Evolutionary conservation across 2,888 invertebrate species (phyloP).

Genomic region (Invenusta paracnida): DNA sequence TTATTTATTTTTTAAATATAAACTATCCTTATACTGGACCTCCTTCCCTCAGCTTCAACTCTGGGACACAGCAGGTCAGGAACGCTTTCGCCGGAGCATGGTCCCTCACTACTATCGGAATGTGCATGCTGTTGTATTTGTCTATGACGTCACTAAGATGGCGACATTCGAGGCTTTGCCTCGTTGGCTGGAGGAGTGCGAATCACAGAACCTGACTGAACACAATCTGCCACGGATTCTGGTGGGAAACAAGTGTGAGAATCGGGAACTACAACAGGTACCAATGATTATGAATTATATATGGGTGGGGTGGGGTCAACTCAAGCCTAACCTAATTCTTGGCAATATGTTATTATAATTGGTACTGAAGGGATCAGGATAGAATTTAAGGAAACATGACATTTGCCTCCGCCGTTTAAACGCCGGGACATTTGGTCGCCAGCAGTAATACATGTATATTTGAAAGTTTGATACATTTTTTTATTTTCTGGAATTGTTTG

Average conservation of each 20-base stretch:
- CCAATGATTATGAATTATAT: neutral
- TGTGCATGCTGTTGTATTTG: constrained; percentile 77
- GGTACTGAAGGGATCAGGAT: too few relatives aligned
- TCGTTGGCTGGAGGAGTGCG: constrained; percentile 74
- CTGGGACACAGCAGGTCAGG: constrained; percentile 77
- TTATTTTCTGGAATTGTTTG: too few relatives aligned
- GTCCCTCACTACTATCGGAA: constrained; percentile 78
- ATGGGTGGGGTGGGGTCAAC: neutral
- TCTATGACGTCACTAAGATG: constrained; percentile 72
- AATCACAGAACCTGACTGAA: constrained; percentile 67
- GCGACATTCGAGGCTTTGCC: constrained; percentile 68
- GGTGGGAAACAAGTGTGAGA: constrained; percentile 76
- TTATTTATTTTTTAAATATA: neutral
- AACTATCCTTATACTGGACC: too few relatives aligned
- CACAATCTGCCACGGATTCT: constrained; percentile 68
- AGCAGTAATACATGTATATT: too few relatives aligned
- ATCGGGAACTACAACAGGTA: constrained; percentile 44
- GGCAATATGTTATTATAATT: too few relatives aligned
- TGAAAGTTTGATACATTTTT: too few relatives aligned
- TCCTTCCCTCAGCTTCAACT: constrained; percentile 72
- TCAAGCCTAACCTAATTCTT: too few relatives aligned
- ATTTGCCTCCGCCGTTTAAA: too few relatives aligned
- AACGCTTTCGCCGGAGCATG: constrained; percentile 75
- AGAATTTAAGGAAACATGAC: too few relatives aligned
- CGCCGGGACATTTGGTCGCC: too few relatives aligned